phyloP scores from a whole-genome alignment of 2,797 vertebrate genomes.

The Otus scops region DNA sequence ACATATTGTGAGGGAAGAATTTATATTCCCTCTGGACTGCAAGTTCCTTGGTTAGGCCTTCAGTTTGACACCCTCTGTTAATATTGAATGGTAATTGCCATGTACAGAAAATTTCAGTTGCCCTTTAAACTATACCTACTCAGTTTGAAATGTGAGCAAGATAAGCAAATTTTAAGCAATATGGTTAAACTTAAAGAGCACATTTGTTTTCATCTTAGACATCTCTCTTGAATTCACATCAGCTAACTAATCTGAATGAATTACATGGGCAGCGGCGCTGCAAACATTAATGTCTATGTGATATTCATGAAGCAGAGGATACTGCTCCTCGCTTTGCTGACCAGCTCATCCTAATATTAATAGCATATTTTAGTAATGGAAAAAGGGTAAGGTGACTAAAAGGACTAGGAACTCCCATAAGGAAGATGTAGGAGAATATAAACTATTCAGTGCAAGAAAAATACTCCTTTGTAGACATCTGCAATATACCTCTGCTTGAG shows the following conservation, averaged over 20 bases:
- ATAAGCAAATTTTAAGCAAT: conserved; percentile 26
- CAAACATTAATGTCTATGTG: background rate
- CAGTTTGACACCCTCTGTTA: background rate
- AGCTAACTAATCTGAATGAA: background rate
- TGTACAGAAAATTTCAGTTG: background rate
- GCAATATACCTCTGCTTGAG: background rate
- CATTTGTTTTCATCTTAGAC: conserved; percentile 17
- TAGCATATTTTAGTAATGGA: background rate
- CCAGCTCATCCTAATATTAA: conserved; percentile 21
- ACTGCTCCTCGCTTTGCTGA: conserved; percentile 19
- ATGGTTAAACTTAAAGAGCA: background rate
- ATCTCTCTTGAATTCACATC: background rate
- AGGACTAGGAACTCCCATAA: background rate
- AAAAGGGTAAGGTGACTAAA: background rate
- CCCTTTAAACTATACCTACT: conserved; percentile 8
- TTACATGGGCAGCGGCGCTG: background rate
- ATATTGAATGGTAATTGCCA: conserved; percentile 7
- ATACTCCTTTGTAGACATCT: background rate
- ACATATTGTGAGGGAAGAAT: background rate
- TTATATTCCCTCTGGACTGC: background rate
- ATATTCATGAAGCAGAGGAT: conserved; percentile 18
- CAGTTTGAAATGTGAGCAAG: background rate
- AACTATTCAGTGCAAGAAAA: background rate
- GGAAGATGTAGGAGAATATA: background rate
- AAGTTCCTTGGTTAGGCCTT: background rate